Base-by-base conservation (phyloP, 2,113 vertebrate species). In the Mustela nigripes region DNA sequence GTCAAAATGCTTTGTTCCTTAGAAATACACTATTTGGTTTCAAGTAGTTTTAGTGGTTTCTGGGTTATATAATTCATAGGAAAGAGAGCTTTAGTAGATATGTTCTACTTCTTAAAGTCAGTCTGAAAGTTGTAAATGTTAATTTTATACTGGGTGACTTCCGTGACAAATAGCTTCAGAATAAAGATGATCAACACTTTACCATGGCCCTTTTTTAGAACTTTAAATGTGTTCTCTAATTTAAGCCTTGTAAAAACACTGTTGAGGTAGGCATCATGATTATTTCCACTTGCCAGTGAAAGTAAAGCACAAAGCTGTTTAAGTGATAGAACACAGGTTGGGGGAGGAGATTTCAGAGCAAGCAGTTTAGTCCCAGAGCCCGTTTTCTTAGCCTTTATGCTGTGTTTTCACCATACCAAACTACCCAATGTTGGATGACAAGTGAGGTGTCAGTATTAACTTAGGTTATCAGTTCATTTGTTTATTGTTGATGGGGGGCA, bases 101-200 rank as follows among this genome's bases (percentile, higher is more conserved):
- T 85, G 83, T 94, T 69, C 22, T 95, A 2, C 91, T 50, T 95
- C 56, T 82, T 82, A 91, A 96, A 76, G n/a, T n/a, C 73, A 67
- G 71, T 89, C n/a, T 48, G 56, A 65, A 98, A 90, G 58, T 67
- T 83, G 39, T 36, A 80, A 87, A 65, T 87, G 31, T 58, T 91
- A 83, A 69, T 36, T 71, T 91, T 14, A 16, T 45, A 21, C n/a
- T 82, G 36, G 83, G 56, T 86, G 58, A 79, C 18, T 73, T 97
- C 24, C 87, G 11, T 82, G 95, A 80, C n/a, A 83, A 16, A 36
- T 60, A 89, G 28, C 56, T 48, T 84, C 18, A 89, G 45, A 45
- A 81, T 79, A 31, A 45, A 65, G 67, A 5, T 56, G 36, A 79
- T 45, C 31, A 94, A 28, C 76, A 19, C 28, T 95, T 89, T 60